Percentiles rank a stretch among this genome's conserved stretches.
These are phyloP conservation scores for Sarcophaga caerulescens DNA, from an alignment of 2,888 invertebrate genomes.

Conservation along the genomic window DNA sequence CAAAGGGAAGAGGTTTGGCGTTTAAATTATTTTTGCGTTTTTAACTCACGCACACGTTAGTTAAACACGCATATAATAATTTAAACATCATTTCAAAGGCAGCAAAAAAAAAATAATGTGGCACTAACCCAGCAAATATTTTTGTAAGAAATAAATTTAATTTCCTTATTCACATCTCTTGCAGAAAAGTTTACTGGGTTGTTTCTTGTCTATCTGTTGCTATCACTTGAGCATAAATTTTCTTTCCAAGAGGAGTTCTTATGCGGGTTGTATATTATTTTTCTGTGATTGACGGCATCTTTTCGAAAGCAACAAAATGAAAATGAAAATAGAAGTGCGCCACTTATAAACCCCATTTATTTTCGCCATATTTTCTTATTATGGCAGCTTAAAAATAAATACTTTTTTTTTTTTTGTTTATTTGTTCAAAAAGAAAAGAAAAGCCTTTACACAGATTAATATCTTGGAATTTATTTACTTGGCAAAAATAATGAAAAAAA, in stretches of 20 bases:
- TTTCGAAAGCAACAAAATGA: constrained; percentile 15
- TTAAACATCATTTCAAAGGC: neutral
- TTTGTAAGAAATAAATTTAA: neutral
- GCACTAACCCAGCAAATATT: neutral
- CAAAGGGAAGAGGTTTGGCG: neutral
- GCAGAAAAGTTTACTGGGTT: neutral
- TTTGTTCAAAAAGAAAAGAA: neutral
- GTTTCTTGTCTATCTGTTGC: neutral
- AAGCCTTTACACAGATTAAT: constrained; percentile 31
- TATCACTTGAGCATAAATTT: neutral
- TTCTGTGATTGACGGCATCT: constrained; percentile 50
- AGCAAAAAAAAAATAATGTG: no score
- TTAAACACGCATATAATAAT: constrained; percentile 7
- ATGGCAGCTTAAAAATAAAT: constrained; percentile 47
- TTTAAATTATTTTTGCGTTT: constrained; percentile 3
- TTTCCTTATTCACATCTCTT: neutral
- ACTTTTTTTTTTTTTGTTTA: constrained; percentile 24
- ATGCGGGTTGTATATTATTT: neutral
- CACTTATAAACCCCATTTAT: constrained; percentile 42
- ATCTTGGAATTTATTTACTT: constrained; percentile 41
- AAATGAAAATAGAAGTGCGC: constrained; percentile 29
- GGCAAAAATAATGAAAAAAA: neutral
- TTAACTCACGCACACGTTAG: constrained; percentile 18
- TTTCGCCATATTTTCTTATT: constrained; percentile 49
- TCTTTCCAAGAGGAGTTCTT: neutral